Evolutionary conservation across 2,797 vertebrate genomes (phyloP), one percentile per base, ranked within the genome.

Genomic region (Brachymystax lenok): DNA sequence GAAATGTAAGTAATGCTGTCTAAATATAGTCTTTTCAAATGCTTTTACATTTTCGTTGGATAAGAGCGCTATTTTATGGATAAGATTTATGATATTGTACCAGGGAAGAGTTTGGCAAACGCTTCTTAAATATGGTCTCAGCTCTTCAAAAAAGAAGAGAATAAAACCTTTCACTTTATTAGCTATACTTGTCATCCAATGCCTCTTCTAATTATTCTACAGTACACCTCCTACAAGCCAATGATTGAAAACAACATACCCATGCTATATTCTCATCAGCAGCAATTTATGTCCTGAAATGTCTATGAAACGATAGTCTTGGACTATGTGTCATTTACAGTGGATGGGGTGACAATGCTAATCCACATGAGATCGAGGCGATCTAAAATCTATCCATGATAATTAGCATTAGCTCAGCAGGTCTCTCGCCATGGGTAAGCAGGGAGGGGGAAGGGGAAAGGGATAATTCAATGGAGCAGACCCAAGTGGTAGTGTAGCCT

Each of bases 381-480:
- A 77, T 84, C 78, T 50, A 85, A 82, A 86, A 81, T 79, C 75
- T 75, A 83, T 86, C 82, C 75, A 54, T 80, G 82, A 80, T 89
- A 85, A 91, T 92, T 89, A 89, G 88, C 83, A 79, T 87, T 83
- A 85, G 81, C 82, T 81, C 83, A 74, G 75, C 74, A 80, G 78
- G 80, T 74, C 14, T 74, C 82, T 87, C 79, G 69, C 73, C 82
- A 61, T 46, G 74, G 68, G 69, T 79, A 80, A 83, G 85, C 75
- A 75, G 78, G 73, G 67, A 54, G 68, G 70, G 51, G 27, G 30
- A 80, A 56, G 64, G 66, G 79, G 73, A 75, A 61, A 21, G 75
- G 83, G 80, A 63, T 21, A 73, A 68, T 68, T 83, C 79, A 10
- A 75, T 16, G 59, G 50, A 77, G 82, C 74, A 71, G 77, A 73